Evolutionary conservation across 2,888 invertebrate genomes (phyloP), one percentile per base, ranked within the genome.

Genomic region (Apamea monoglypha): DNA sequence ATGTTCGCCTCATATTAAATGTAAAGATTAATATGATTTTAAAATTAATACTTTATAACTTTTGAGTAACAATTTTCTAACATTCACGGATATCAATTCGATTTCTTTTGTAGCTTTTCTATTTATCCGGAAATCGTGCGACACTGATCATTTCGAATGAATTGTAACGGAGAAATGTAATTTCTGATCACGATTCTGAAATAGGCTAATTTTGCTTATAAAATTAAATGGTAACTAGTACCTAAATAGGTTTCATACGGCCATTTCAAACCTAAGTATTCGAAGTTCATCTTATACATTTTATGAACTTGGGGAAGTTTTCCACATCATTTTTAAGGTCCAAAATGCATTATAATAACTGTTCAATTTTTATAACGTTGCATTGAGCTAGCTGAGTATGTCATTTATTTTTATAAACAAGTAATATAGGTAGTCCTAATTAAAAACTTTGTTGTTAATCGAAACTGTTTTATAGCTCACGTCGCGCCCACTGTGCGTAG

Each of bases 381-480:
- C 82, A 44, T 10, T 66, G 8, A 25, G 29, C 5, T 50, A 29
- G 16, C 18, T 16, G 18, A 61, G n/a, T 61, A 44, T 36, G 36
- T 66, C 1, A 53, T 66, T 72, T 64, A n/a, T 69, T 32, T 73
- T 56, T 50, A n/a, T 21, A 32, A 69, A 59, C 21, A 53, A 40
- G 25, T 47, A 63, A 64, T 71, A 59, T 36, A 63, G 32, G 32
- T 63, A 50, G 40, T 68, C 66, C n/a, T 72, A 83, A 72, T 84
- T 80, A 84, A 87, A 87, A 90, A 88, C 87, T 86, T 83, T 90
- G 88, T 88, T 88, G 88, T 84, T 90, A 90, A 90, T 91, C 85
- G 86, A 91, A 90, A 92, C 90, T 89, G 91, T 91, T 80, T 81
- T 82, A 87, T 91, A 87, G 87, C 88, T 84, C 85, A 90, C 90